A percentile compares a stretch with the other conserved stretches of the same genome.
These are phyloP conservation scores for Anoplolepis gracilipes DNA, from an alignment of 1,140 invertebrate species.

Conservation along the genomic window DNA sequence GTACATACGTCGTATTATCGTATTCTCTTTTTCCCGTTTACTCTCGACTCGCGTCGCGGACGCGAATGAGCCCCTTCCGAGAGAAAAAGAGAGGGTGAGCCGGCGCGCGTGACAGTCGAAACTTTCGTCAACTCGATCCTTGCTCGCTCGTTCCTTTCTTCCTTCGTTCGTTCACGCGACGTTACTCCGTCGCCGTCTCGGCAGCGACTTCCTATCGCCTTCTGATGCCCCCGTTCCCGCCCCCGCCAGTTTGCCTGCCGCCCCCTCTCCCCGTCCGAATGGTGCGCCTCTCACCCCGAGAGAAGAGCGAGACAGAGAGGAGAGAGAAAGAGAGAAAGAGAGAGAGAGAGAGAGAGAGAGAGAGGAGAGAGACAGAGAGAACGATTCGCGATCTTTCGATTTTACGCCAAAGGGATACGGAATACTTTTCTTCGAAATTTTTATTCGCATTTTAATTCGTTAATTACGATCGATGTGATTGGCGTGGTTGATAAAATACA, in stretches of 20 bases:
- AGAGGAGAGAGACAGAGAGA: slow-evolving; percentile 8
- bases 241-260: not conserved
- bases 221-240: slow-evolving; percentile 19
- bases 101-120: slow-evolving; percentile 31
- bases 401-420: slow-evolving; percentile 30
- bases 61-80: not conserved
- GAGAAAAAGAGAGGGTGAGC: not conserved
- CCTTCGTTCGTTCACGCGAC: slow-evolving; percentile 1
- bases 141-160: not conserved
- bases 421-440: not conserved
- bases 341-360: slow-evolving; percentile 28
- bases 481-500: too few relatives aligned
- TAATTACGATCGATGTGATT: not conserved
- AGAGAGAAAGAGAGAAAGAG: slow-evolving; percentile 12
- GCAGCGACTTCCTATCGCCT: slow-evolving; percentile 59
- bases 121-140: slow-evolving; percentile 7
- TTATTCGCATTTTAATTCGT: not conserved
- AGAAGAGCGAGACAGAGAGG: slow-evolving; percentile 11
- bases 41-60: not conserved
- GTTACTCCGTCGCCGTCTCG: slow-evolving; percentile 45
- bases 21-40: not conserved
- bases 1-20: not conserved
- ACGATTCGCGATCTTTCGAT: slow-evolving; percentile 15
- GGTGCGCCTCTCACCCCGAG: not conserved
- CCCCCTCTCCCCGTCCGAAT: not conserved